Percentiles rank a stretch among this genome's conserved stretches.
Conservation (phyloP, 1,140 invertebrate genomes). For the Thalassaphorura encarpata region DNA sequence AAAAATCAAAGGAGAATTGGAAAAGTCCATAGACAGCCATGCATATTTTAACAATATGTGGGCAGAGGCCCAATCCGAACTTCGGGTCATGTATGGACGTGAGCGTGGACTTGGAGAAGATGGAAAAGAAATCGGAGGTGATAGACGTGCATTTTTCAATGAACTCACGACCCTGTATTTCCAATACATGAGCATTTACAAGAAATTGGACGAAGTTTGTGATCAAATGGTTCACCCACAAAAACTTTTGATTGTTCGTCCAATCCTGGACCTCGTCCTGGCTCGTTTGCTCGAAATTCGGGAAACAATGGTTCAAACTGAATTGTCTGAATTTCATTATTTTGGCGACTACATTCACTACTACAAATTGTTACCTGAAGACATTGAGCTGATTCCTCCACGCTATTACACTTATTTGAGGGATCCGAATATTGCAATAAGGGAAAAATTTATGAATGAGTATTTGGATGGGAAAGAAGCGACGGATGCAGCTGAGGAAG, state of each 20-base stretch:
- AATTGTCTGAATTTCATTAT: constrained; percentile 21
- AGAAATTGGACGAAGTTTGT: constrained; percentile 56
- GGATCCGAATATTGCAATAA: background rate
- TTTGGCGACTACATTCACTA: constrained; percentile 41
- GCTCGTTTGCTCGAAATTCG: constrained; percentile 54
- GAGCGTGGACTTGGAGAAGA: constrained; percentile 1
- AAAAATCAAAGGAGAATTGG: no score
- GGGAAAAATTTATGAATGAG: no score
- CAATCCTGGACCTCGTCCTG: constrained; percentile 65
- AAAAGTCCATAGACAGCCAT: no score
- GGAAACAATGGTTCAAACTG: constrained; percentile 15
- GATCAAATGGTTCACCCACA: constrained; percentile 89
- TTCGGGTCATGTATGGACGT: background rate
- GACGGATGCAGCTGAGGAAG: background rate
- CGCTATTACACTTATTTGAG: constrained; percentile 38
- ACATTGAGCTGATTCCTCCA: constrained; percentile 44
- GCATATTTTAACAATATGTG: constrained; percentile 18
- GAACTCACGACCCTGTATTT: constrained; percentile 8
- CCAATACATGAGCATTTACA: constrained; percentile 14
- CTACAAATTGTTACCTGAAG: constrained; percentile 37
- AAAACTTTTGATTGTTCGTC: constrained; percentile 67
- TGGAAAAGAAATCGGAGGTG: background rate
- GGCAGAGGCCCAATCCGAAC: constrained; percentile 15
- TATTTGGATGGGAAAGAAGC: background rate
- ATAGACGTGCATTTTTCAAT: constrained; percentile 1